These are phyloP conservation scores for Gnatocerus cornutus DNA, from an alignment of 2,888 invertebrate species.

Conservation along the genomic window DNA sequence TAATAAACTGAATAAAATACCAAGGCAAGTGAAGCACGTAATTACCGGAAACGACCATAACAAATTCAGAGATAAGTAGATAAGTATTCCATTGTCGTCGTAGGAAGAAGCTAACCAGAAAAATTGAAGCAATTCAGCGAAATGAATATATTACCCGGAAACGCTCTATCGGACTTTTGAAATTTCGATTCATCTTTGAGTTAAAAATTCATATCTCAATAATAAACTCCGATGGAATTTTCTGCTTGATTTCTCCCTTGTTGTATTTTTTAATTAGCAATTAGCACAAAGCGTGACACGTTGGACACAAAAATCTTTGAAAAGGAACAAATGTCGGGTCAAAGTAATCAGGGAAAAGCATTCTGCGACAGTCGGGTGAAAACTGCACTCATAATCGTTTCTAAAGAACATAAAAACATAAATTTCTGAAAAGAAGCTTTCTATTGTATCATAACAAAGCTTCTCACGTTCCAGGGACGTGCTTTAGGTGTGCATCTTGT, in stretches of 20 bases:
- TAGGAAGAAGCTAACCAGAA: too few relatives aligned
- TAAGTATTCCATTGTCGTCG: slow-evolving; percentile 16
- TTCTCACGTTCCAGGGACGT: slow-evolving; percentile 38
- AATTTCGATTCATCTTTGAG: not conserved
- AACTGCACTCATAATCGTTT: slow-evolving; percentile 33
- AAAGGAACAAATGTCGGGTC: not conserved
- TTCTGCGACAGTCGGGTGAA: slow-evolving; percentile 20
- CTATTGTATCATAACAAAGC: slow-evolving; percentile 36
- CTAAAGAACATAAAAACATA: slow-evolving; percentile 22
- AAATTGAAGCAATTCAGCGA: too few relatives aligned
- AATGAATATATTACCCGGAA: not conserved
- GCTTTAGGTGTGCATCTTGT: slow-evolving; percentile 35
- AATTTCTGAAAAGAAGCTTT: slow-evolving; percentile 26
- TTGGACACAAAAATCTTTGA: not conserved
- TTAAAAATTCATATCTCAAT: not conserved
- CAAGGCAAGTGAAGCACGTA: slow-evolving; percentile 27
- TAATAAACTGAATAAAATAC: not conserved
- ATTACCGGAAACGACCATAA: slow-evolving; percentile 33
- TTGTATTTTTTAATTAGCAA: not conserved
- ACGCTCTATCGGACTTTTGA: slow-evolving; percentile 3
- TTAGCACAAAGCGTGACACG: too few relatives aligned
- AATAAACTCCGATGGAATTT: not conserved
- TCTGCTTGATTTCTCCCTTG: not conserved
- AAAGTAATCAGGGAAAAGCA: slow-evolving; percentile 28
- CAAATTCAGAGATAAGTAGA: slow-evolving; percentile 18